Percentiles rank a stretch among this genome's conserved stretches.
phyloP scores from a whole-genome alignment of 1,140 invertebrate species.

The Homalodisca vitripennis region DNA sequence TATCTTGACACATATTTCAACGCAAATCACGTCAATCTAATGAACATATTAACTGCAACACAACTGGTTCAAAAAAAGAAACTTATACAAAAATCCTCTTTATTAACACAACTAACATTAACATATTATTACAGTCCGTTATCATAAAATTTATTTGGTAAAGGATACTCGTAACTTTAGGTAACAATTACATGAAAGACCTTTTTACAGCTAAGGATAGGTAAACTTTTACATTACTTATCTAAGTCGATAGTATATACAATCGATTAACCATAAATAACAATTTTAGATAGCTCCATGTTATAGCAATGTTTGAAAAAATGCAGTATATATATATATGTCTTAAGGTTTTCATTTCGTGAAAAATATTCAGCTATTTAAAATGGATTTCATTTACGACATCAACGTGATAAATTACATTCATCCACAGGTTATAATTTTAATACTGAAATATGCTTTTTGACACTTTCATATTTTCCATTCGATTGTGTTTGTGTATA shows the following conservation, averaged over 20 bases:
- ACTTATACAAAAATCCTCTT: neutral
- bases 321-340: neutral
- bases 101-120: conserved; percentile 24
- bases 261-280: neutral
- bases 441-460: no score
- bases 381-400: neutral
- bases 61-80: neutral
- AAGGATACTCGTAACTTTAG: neutral
- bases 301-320: neutral
- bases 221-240: neutral
- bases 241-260: neutral
- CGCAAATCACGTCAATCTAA: no score
- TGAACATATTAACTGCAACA: no score
- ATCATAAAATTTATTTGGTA: neutral
- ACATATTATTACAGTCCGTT: neutral
- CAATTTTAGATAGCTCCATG: neutral
- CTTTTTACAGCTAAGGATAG: conserved; percentile 3
- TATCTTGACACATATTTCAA: no score
- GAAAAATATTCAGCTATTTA: neutral
- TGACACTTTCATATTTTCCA: no score
- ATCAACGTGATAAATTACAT: no score
- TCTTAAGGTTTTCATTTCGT: neutral
- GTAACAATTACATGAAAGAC: conserved; percentile 23
- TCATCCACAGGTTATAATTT: no score
- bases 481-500: no score